Conservation (phyloP, 2,888 invertebrate genomes). For the Drosophila pegasa region DNA sequence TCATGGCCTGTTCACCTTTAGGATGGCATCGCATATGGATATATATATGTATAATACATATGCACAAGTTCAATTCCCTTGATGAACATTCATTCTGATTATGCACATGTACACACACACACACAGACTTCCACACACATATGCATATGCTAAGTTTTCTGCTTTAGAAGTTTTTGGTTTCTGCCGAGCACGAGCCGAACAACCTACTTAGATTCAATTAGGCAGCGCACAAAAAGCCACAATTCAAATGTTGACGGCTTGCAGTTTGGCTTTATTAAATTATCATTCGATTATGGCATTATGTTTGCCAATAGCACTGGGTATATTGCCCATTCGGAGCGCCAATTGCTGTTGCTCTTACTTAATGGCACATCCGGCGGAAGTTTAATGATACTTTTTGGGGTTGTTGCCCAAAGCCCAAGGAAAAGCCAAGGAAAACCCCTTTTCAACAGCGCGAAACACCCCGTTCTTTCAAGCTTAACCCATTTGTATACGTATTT, state of each 20-base stretch:
- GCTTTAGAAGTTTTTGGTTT: slow-evolving; percentile 34
- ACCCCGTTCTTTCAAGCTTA: slow-evolving; percentile 57
- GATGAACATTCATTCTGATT: slow-evolving; percentile 84
- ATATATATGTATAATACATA: slow-evolving; percentile 26
- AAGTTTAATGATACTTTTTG: slow-evolving; percentile 63
- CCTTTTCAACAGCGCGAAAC: slow-evolving; percentile 29
- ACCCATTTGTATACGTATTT: slow-evolving; percentile 3
- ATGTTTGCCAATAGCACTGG: slow-evolving; percentile 66
- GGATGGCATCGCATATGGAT: not conserved
- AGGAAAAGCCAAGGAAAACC: slow-evolving; percentile 25
- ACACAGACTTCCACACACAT: slow-evolving; percentile 10
- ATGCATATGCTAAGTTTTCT: slow-evolving; percentile 37
- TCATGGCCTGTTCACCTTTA: slow-evolving; percentile 36
- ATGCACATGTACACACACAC: slow-evolving; percentile 59
- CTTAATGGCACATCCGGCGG: slow-evolving; percentile 76
- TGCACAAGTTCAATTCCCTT: slow-evolving; percentile 80
- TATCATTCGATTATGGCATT: slow-evolving; percentile 81
- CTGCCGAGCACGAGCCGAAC: slow-evolving; percentile 28
- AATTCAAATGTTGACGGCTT: slow-evolving; percentile 80
- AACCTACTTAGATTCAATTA: slow-evolving; percentile 72
- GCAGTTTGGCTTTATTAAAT: slow-evolving; percentile 73
- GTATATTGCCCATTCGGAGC: slow-evolving; percentile 16
- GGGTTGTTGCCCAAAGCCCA: slow-evolving; percentile 59
- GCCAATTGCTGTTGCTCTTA: slow-evolving; percentile 42
- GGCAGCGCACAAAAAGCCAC: slow-evolving; percentile 51